These are phyloP conservation scores for Petrocephalus microphthalmus DNA, from an alignment of 2,113 vertebrate genomes.

Conservation along the genomic window DNA sequence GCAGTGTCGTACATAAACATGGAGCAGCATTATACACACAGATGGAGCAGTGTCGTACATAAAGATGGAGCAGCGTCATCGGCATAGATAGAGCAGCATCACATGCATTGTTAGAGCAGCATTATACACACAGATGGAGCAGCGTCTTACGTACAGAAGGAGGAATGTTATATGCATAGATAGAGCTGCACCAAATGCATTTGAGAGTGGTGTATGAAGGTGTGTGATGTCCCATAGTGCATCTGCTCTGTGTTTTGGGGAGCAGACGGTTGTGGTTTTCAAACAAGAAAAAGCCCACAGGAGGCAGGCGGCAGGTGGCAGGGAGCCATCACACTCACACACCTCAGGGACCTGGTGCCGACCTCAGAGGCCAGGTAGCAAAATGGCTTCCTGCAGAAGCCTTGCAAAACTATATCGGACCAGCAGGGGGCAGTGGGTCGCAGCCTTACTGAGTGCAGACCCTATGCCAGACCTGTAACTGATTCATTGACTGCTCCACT, in stretches of 20 bases:
- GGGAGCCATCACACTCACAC: not conserved
- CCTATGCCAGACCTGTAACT: not conserved
- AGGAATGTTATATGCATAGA: too few species aligned
- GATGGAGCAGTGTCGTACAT: too few species aligned
- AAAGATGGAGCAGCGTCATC: too few species aligned
- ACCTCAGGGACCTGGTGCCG: not conserved
- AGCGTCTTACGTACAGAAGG: too few species aligned
- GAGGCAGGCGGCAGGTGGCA: not conserved
- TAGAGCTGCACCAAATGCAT: not conserved
- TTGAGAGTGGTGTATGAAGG: not conserved
- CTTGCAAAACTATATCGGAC: not conserved
- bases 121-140: too few species aligned
- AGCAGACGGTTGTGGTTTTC: not conserved
- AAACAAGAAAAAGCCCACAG: not conserved
- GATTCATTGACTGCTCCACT: not conserved
- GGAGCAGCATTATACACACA: too few species aligned
- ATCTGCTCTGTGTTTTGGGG: not conserved
- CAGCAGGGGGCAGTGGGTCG: not conserved
- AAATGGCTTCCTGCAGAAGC: not conserved
- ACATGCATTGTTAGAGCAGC: not conserved
- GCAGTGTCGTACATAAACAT: not conserved
- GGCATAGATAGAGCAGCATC: not conserved
- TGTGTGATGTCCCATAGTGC: not conserved
- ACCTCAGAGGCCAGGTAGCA: not conserved
- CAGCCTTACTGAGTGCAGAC: not conserved